Evolutionary conservation across 2,797 vertebrate species (phyloP).

Genomic region (Macropodus opercularis): DNA sequence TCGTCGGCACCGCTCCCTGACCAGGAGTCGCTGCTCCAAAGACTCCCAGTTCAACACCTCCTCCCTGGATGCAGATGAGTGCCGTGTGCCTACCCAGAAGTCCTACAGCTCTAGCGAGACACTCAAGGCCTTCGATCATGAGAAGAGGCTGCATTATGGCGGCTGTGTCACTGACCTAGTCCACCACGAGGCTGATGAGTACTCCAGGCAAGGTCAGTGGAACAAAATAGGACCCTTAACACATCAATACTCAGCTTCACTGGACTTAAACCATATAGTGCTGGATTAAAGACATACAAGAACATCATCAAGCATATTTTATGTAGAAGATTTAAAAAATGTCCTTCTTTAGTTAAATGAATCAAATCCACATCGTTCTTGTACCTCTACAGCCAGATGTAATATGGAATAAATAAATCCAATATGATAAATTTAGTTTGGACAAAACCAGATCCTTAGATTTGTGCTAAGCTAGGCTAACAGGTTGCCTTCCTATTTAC

Average conservation of each 20-base stretch:
- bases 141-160: conserved; percentile 93
- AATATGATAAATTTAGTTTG: not conserved
- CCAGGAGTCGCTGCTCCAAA: conserved; percentile 88
- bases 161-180: conserved; percentile 93
- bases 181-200: conserved; percentile 96
- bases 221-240: conserved; percentile 8
- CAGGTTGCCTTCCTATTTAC: not conserved
- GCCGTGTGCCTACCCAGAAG: conserved; percentile 96
- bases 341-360: too few species aligned
- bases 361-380: too few species aligned
- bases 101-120: conserved; percentile 99
- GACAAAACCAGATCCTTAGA: not conserved
- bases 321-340: too few species aligned
- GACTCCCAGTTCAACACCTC: conserved; percentile 93
- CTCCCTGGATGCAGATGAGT: conserved; percentile 92
- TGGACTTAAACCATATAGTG: conserved; percentile 15
- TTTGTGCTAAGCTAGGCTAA: conserved; percentile 5
- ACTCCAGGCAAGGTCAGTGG: conserved; percentile 90
- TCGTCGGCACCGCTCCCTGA: conserved; percentile 91
- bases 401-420: not conserved
- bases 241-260: not conserved
- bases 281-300: conserved; percentile 15
- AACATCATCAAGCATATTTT: not conserved
- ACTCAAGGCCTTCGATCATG: conserved; percentile 96
- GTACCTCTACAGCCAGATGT: too few species aligned